Base-by-base conservation (phyloP, 2,797 vertebrate genomes). In the Malurus leucopterus region DNA sequence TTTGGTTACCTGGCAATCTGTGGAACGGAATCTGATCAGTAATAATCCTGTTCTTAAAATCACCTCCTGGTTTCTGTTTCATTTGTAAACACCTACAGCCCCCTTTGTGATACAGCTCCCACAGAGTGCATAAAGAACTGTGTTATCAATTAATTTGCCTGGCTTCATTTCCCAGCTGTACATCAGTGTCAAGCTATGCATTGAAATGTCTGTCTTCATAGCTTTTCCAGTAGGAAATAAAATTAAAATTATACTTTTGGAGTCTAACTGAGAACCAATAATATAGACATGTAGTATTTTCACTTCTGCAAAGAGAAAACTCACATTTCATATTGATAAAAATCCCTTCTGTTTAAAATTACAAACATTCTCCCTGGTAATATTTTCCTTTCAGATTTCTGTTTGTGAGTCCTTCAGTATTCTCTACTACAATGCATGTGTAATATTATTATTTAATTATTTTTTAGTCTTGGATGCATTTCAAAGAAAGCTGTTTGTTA, bases 81-180 rank as follows among this genome's bases (percentile, higher is more conserved):
- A 54, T 78, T 84, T 77, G 77, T 92, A 58, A 92, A 79, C 17
- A 71, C 53, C 41, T 76, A 40, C 40, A 81, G 19, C 21, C 15
- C 24, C 15, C 34, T 76, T 70, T 74, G n/a, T 75, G 75, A 64
- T 57, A 26, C 20, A 68, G 61, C 30, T 89, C 53, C 67, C 53
- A 67, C n/a, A 57, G 71, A 68, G 46, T 62, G 20, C 32, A 46
- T 57, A 57, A 92, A 79, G 58, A 82, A 23, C 27, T 22, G 50
- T 43, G 77, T 82, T 86, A 74, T 68, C 81, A 79, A 64, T 91
- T 93, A 76, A 92, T 86, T 81, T 93, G 16, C 30, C 58, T 73
- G 62, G 24, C 26, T 72, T 76, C 26, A 23, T 87, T 94, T 92
- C 73, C 30, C 41, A 51, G 50, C 50, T 83, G 59, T 89, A 63